Evolutionary conservation across 2,113 vertebrate species (phyloP).

Genomic region (Hippocampus guttulatus): DNA sequence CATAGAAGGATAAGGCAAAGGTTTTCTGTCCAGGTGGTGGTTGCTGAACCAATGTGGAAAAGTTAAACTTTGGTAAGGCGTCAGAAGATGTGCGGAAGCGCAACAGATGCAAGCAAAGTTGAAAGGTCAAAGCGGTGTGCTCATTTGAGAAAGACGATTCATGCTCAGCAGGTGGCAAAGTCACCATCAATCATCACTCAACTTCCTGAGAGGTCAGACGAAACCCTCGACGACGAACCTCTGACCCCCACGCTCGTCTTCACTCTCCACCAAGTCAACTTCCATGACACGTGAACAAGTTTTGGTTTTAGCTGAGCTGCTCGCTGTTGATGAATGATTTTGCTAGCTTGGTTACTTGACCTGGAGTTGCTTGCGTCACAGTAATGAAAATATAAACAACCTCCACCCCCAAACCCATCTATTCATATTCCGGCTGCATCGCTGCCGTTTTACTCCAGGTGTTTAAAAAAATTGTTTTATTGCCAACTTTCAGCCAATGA

Average conservation of each 20-base stretch:
- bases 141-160: background rate
- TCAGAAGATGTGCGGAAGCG: background rate
- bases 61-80: background rate
- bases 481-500: too few relatives aligned
- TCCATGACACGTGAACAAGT: background rate
- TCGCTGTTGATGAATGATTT: too few relatives aligned
- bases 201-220: slow-evolving; percentile 49
- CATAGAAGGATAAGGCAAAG: too few relatives aligned
- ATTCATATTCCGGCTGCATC: too few relatives aligned
- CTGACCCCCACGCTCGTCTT: background rate
- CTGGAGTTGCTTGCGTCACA: too few relatives aligned
- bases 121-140: slow-evolving; percentile 47
- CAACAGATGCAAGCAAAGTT: slow-evolving; percentile 50
- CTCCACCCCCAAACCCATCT: too few relatives aligned
- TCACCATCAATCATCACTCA: slow-evolving; percentile 24
- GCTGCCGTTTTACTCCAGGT: too few relatives aligned
- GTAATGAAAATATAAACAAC: too few relatives aligned
- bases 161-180: slow-evolving; percentile 17
- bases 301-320: too few relatives aligned
- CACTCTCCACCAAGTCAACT: background rate
- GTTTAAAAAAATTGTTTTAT: too few relatives aligned
- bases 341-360: too few relatives aligned
- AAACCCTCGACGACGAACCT: background rate
- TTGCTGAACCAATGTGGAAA: background rate
- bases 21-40: background rate